phyloP scores from a whole-genome alignment of 2,888 invertebrate species.

The Tinea trinotella region DNA sequence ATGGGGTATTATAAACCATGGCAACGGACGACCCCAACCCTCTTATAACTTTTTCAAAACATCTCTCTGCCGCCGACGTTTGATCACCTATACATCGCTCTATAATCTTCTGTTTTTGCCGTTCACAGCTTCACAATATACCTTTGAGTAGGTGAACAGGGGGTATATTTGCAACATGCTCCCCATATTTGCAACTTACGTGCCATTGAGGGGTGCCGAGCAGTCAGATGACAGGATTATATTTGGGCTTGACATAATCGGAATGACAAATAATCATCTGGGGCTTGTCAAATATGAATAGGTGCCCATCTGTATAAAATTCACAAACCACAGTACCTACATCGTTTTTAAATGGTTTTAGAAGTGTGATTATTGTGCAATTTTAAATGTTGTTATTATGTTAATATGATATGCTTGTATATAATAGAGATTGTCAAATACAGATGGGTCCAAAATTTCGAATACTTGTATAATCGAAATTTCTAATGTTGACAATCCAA shows the following conservation, averaged over 20 bases:
- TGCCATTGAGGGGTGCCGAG: slow-evolving; percentile 48
- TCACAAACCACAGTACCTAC: background rate
- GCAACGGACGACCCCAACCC: slow-evolving; percentile 44
- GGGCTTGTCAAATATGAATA: slow-evolving; percentile 30
- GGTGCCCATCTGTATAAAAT: slow-evolving; percentile 7
- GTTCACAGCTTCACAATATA: slow-evolving; percentile 30
- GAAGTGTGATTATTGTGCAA: too few species aligned
- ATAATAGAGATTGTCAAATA: too few species aligned
- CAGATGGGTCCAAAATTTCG: too few species aligned
- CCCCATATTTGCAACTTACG: slow-evolving; percentile 62
- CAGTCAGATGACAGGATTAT: slow-evolving; percentile 70
- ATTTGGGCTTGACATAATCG: slow-evolving; percentile 72
- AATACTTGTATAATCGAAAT: too few species aligned
- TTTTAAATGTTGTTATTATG: too few species aligned
- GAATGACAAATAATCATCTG: slow-evolving; percentile 69
- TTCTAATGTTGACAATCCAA: too few species aligned
- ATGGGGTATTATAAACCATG: slow-evolving; percentile 62
- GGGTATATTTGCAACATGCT: slow-evolving; percentile 30
- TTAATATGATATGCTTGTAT: too few species aligned
- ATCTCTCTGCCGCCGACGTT: slow-evolving; percentile 51
- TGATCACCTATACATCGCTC: slow-evolving; percentile 63
- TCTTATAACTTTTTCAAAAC: slow-evolving; percentile 50
- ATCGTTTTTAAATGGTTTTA: background rate
- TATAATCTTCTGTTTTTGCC: slow-evolving; percentile 55
- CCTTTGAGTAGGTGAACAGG: slow-evolving; percentile 29